These are phyloP conservation scores for Melangyna quadrimaculata DNA, from an alignment of 2,888 invertebrate genomes.

Conservation along the genomic window DNA sequence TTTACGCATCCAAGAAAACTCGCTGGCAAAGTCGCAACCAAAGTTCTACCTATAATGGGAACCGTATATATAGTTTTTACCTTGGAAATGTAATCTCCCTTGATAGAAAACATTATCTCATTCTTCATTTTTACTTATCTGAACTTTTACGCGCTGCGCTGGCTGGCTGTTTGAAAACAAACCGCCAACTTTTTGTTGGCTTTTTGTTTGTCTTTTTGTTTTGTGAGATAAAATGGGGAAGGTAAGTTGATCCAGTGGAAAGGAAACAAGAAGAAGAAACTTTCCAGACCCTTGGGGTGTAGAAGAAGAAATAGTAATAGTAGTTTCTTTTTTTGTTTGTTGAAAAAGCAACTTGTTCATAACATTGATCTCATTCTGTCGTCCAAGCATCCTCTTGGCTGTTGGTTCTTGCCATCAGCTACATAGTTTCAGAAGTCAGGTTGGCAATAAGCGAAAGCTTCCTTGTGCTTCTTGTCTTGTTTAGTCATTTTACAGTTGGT, in stretches of 20 bases:
- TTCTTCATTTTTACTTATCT: neutral
- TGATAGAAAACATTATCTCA: constrained; percentile 23
- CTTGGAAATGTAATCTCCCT: constrained; percentile 53
- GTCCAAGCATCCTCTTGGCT: constrained; percentile 25
- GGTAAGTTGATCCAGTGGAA: constrained; percentile 29
- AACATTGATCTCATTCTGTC: constrained; percentile 59
- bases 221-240: neutral
- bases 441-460: neutral
- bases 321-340: neutral
- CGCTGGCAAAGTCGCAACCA: neutral
- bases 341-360: constrained; percentile 17
- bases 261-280: constrained; percentile 13
- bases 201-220: neutral
- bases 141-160: constrained; percentile 28
- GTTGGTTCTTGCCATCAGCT: neutral
- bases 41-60: constrained; percentile 24
- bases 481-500: constrained; percentile 66
- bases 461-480: constrained; percentile 8
- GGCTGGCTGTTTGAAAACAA: neutral
- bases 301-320: neutral
- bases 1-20: constrained; percentile 31
- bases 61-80: too few species aligned
- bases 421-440: neutral
- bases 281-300: constrained; percentile 27
- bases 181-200: neutral